A percentile compares a stretch with the other conserved stretches of the same genome.
These are phyloP conservation scores for Pontoporia blainvillei DNA, from an alignment of 2,113 vertebrate species.

Conservation along the genomic window DNA sequence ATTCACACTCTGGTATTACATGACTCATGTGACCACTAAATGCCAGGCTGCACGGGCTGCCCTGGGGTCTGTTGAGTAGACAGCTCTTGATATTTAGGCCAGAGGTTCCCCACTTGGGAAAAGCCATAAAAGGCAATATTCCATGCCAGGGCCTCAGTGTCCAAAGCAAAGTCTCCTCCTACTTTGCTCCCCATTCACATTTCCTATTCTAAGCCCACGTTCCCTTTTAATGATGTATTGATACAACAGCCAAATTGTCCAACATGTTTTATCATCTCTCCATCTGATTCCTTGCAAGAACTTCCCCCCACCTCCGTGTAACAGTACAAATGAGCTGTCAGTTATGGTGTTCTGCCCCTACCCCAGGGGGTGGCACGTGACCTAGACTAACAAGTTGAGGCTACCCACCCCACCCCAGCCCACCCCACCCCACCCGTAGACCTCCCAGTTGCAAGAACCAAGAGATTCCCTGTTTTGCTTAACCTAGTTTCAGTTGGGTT, in stretches of 20 bases:
- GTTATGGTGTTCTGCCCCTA: fast-evolving
- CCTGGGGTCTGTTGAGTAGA: not conserved
- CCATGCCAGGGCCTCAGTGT: not conserved
- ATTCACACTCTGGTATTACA: not conserved
- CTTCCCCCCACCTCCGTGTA: not conserved
- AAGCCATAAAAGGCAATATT: not conserved
- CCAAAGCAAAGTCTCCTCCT: not conserved
- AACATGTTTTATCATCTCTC: not conserved
- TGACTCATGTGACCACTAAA: not conserved
- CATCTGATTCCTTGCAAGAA: not conserved
- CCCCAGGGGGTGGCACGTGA: not conserved
- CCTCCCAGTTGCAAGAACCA: not conserved
- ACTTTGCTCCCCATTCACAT: not conserved
- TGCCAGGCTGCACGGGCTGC: not conserved
- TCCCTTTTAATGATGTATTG: not conserved
- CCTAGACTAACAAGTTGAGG: not conserved
- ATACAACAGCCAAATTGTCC: not conserved
- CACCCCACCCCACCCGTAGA: not conserved
- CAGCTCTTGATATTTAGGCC: not conserved
- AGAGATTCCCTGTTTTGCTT: not conserved
- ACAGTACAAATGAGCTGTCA: not conserved
- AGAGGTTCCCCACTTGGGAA: not conserved
- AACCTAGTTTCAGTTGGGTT: not conserved
- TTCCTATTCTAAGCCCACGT: not conserved
- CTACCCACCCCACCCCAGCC: not conserved